Conservation (phyloP, 2,113 vertebrate species). For the Myotis lucifugus region DNA sequence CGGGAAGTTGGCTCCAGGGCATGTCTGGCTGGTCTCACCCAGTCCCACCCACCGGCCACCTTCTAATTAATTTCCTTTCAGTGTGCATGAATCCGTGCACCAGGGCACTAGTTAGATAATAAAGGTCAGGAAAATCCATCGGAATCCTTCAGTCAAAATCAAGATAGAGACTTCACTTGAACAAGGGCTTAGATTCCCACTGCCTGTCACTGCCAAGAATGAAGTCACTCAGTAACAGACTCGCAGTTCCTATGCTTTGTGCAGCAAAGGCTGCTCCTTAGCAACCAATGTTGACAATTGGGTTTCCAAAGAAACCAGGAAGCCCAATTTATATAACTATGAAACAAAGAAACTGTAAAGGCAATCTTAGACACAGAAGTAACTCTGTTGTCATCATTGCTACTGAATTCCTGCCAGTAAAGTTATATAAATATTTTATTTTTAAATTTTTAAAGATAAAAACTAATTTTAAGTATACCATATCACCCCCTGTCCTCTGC, state of each 20-base stretch:
- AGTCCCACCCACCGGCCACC: no score
- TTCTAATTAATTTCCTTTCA: no score
- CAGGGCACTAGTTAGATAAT: not conserved
- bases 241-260: conserved; percentile 85
- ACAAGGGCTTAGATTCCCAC: conserved; percentile 73
- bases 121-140: not conserved
- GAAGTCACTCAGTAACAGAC: conserved; percentile 87
- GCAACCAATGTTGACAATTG: conserved; percentile 92
- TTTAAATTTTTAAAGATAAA: conserved; percentile 34
- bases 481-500: not conserved
- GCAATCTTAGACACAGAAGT: conserved; percentile 60
- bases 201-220: conserved; percentile 79
- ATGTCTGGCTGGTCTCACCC: no score
- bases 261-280: conserved; percentile 92
- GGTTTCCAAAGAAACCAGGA: conserved; percentile 91
- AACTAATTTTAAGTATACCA: not conserved
- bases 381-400: conserved; percentile 50
- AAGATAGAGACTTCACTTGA: conserved; percentile 76
- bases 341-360: conserved; percentile 83
- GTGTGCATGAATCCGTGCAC: no score
- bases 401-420: not conserved
- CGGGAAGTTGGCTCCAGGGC: no score
- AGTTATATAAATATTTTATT: not conserved
- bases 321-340: conserved; percentile 83
- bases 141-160: conserved; percentile 67